A percentile compares a stretch with the other conserved stretches of the same genome.
Evolutionary conservation across 2,113 vertebrate genomes (phyloP).

Genomic region (Hyla sarda): DNA sequence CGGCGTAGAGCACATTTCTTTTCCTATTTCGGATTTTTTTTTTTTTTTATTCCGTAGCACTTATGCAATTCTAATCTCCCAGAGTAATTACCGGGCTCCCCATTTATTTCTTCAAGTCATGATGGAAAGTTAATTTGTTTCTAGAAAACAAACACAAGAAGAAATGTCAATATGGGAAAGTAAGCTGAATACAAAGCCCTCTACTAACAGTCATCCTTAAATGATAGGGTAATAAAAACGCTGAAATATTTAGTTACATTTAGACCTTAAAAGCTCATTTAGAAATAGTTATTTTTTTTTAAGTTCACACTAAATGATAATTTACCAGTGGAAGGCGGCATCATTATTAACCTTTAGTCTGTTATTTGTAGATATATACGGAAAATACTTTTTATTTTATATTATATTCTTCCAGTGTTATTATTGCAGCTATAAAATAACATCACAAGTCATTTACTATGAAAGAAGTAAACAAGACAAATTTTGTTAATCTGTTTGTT

Average conservation of each 20-base stretch:
- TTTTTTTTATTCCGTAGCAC: conserved; percentile 22
- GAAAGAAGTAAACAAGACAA: neutral
- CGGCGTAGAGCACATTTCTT: conserved; percentile 10
- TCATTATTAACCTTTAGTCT: conserved; percentile 34
- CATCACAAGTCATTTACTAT: neutral
- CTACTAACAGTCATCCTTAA: conserved; percentile 28
- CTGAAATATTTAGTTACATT: conserved; percentile 51
- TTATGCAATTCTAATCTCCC: conserved; percentile 45
- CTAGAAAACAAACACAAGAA: conserved; percentile 46
- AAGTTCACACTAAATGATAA: neutral
- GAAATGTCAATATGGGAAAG: conserved; percentile 45
- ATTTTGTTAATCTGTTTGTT: neutral
- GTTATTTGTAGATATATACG: neutral
- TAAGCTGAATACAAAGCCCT: conserved; percentile 28
- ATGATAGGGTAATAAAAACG: conserved; percentile 40
- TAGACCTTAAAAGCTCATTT: conserved; percentile 36
- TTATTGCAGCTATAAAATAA: neutral
- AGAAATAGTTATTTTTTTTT: conserved; percentile 32
- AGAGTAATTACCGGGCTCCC: conserved; percentile 39
- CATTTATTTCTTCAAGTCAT: conserved; percentile 45
- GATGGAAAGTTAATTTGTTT: conserved; percentile 52
- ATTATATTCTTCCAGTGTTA: neutral
- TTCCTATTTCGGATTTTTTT: neutral
- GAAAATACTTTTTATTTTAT: neutral
- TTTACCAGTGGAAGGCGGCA: conserved; percentile 1